Evolutionary conservation across 30 jellyfish, hydroid and myxozoan genomes (phyloP), one percentile per base, ranked within the genome.

Genomic region (Cassiopea xamachana): DNA sequence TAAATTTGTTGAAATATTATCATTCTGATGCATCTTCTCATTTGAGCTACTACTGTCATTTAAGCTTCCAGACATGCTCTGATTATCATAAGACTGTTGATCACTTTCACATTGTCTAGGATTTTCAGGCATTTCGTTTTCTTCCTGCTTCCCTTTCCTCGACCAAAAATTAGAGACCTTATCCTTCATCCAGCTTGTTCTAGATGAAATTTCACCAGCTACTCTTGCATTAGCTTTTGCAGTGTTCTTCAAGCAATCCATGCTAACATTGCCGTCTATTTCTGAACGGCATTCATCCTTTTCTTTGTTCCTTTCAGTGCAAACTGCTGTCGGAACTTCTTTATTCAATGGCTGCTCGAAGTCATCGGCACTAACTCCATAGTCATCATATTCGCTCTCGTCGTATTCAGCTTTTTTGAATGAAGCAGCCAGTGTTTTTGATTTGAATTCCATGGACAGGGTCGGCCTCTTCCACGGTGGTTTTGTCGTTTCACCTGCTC

Each of bases 141-240:
- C 92, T 8, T 88, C 95, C 64, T 70, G 86, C 81, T 88, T 88
- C 51, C 88, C 88, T 73, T 88, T 88, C 81, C 82, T 48, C n/a
- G 90, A 71, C 95, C 95, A 88, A 1, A 90, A 83, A 83, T 77
- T 90, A 8, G 88, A 80, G 18, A 90, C 97, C 49, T 84, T 77
- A 60, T 90, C 97, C 68, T 90, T 90, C 90, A 90, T 55, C 97
- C 97, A 90, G 61, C 48, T 64, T 1, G 97, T 82, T 73, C 83
- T 90, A 1, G 97, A 50, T 2, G 97, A 90, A 43, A 90, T 77
- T 18, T 90, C 39, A 27, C 39, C 95, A 1, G 90, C 90, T 45
- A 80, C 95, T 71, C 79, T 88, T 45, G 80, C 80, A 14, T 90
- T 72, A 27, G 95, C 95, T 70, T 88, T 88, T n/a, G 85, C 85